Percentiles rank a stretch among this genome's conserved stretches.
Conservation (phyloP, 2,113 vertebrate species). For the Toxotes chatareus region DNA sequence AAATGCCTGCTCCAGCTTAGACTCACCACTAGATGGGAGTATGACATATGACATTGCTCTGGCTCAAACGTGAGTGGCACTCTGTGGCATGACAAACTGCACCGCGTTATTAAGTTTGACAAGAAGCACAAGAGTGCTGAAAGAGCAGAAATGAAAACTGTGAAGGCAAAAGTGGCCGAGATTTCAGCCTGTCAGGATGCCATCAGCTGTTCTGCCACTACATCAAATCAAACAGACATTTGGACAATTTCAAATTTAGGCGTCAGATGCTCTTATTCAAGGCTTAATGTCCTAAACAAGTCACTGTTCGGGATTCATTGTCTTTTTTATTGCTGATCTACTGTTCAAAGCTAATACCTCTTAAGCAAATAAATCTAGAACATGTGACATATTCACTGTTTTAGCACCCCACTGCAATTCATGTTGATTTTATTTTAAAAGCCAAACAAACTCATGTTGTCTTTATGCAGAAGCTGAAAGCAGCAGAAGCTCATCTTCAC, state of each 20-base stretch:
- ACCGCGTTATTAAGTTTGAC: slow-evolving; percentile 54
- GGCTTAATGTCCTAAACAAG: background rate
- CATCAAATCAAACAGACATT: slow-evolving; percentile 1
- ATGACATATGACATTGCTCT: slow-evolving; percentile 22
- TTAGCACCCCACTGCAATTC: background rate
- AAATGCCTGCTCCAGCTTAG: background rate
- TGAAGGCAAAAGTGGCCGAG: background rate
- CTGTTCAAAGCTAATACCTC: background rate
- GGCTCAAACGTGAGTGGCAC: background rate
- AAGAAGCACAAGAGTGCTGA: slow-evolving; percentile 34
- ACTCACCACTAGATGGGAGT: slow-evolving; percentile 74
- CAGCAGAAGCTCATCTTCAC: background rate
- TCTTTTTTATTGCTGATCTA: background rate
- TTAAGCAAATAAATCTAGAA: background rate
- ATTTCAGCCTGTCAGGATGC: background rate
- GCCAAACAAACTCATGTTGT: background rate
- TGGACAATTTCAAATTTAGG: background rate
- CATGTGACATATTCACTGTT: background rate
- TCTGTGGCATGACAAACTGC: slow-evolving; percentile 16
- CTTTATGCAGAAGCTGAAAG: background rate
- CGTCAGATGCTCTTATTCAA: background rate
- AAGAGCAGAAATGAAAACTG: background rate
- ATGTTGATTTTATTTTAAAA: background rate
- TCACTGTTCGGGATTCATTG: background rate
- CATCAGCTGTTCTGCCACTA: background rate